Base-by-base conservation (phyloP, 1,140 invertebrate genomes). In the Doryteuthis pealeii region DNA sequence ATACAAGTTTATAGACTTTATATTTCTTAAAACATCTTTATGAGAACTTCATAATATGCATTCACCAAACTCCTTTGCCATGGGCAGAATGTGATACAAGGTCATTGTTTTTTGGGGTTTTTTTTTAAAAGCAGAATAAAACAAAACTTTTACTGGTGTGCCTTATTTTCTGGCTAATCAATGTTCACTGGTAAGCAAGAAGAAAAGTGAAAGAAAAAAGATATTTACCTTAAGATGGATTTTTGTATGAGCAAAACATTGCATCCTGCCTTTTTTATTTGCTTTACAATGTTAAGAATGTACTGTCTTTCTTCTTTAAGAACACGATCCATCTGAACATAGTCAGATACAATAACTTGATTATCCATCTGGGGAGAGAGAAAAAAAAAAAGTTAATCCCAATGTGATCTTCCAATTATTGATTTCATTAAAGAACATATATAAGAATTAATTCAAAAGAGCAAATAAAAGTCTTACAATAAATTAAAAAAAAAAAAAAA, bases 211-310 rank as follows among this genome's bases (percentile, higher is more conserved):
- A 62, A 62, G 18, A 28, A 62, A 28, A 62, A 62, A 62, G 18
- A 49, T 54, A 80, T 70, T 77, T 85, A 93, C 92, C 97, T 93
- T 43, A 99, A 90, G 86, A 99, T 99, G 0, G 97, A 99, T 88
- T 99, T 99, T 89, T 99, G 98, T 68, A 99, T 96, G 22, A 99
- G 90, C 1, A 99, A 91, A 35, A 99, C 95, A 90, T 97, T 99
- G 87, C 98, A 99, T 8, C 97, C 97, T 78, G 96, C 90, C 84
- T 99, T 99, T 87, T 99, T 99, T 67, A 99, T 97, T 87, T 99
- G 96, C 88, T 99, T 99, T 0, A 99, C 95, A 85, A 99, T 98
- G 82, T 99, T 99, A 30, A 99, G 90, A 82, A 99, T 98, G 85
- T 99, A 99, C 69, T 95, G 92, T 71, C 98, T 92, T 89, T 99